These are phyloP conservation scores for Nudaria mundana DNA, from an alignment of 2,888 invertebrate species.

Conservation along the genomic window DNA sequence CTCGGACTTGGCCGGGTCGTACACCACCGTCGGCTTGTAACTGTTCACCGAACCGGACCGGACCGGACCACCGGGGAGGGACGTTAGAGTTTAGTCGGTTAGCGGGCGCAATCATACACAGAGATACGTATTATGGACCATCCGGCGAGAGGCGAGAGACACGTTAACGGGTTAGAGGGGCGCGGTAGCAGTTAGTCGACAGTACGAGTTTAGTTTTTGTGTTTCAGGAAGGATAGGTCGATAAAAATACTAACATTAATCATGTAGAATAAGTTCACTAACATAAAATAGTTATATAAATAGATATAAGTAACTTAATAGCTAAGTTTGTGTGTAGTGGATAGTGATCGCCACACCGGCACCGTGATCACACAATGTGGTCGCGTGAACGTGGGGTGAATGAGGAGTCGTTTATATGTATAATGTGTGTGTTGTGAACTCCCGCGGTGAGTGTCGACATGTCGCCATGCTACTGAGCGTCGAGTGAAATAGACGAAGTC, in stretches of 20 bases:
- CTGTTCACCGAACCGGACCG: conserved; percentile 44
- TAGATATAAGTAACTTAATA: conserved; percentile 41
- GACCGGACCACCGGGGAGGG: conserved; percentile 33
- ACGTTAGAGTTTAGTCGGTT: conserved; percentile 77
- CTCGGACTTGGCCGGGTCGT: conserved; percentile 94
- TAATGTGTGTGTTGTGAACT: conserved; percentile 30
- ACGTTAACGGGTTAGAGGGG: conserved; percentile 43
- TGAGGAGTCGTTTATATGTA: conserved; percentile 31
- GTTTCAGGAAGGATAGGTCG: conserved; percentile 91
- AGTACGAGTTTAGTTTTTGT: conserved; percentile 62
- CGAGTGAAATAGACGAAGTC: conserved; percentile 54
- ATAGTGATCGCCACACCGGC: too few species aligned
- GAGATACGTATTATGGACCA: conserved; percentile 63
- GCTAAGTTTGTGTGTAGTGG: conserved; percentile 37
- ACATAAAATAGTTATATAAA: conserved; percentile 45
- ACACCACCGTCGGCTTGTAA: conserved; percentile 86
- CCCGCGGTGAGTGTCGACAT: conserved; percentile 40
- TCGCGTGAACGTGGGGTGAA: conserved; percentile 51
- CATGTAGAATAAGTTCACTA: conserved; percentile 69
- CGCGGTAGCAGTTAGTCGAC: conserved; percentile 65
- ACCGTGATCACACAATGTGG: conserved; percentile 43
- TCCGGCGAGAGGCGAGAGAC: conserved; percentile 39
- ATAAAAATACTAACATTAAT: conserved; percentile 89
- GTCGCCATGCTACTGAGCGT: conserved; percentile 52
- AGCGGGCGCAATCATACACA: conserved; percentile 72